phyloP scores from a whole-genome alignment of 2,113 vertebrate species.

The Burhinus oedicnemus region DNA sequence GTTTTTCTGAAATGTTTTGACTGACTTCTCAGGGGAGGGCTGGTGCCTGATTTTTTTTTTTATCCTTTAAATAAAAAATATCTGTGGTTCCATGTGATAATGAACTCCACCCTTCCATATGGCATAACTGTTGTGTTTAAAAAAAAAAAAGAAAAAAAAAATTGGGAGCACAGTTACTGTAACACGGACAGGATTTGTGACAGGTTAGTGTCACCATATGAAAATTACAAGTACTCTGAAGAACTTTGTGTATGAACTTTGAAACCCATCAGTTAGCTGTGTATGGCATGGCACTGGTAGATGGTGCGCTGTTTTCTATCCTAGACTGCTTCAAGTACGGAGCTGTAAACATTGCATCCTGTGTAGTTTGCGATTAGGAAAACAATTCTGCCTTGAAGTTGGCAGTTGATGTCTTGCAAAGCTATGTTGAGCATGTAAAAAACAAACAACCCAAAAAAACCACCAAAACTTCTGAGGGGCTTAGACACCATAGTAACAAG shows the following conservation, averaged over 20 bases:
- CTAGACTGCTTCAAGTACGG: neutral
- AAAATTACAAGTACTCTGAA: neutral
- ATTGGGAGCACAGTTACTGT: neutral
- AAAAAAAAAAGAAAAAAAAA: neutral
- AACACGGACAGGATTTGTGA: neutral
- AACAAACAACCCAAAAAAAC: neutral
- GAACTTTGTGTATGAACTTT: neutral
- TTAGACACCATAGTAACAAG: neutral
- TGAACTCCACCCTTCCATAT: neutral
- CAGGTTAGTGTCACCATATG: neutral
- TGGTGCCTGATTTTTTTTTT: neutral
- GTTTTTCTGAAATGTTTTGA: conserved; percentile 9
- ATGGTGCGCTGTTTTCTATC: neutral
- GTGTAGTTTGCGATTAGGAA: neutral
- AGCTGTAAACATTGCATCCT: neutral
- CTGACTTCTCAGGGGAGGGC: neutral
- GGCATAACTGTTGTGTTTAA: neutral
- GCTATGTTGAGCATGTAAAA: neutral
- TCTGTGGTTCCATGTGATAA: neutral
- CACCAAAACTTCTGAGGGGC: neutral
- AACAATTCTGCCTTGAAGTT: neutral
- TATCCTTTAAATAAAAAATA: neutral
- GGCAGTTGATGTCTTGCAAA: neutral
- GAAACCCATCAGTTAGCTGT: neutral
- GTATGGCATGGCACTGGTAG: neutral